These are phyloP conservation scores for Chaenodraco wilsoni DNA, from an alignment of 2,797 vertebrate species.

Conservation along the genomic window DNA sequence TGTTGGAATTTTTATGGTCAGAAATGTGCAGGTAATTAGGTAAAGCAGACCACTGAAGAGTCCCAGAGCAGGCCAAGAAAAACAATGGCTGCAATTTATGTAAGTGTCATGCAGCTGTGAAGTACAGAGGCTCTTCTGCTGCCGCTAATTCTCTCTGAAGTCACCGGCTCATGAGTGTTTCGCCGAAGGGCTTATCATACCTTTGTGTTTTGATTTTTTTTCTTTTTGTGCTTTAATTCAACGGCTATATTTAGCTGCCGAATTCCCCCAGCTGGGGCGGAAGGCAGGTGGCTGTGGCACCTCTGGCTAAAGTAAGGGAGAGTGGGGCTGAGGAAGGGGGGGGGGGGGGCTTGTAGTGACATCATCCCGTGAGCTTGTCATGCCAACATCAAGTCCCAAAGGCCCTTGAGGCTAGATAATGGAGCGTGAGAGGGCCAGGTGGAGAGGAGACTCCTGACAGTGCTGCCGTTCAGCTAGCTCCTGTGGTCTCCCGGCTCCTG, in stretches of 20 bases:
- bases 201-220: conserved; percentile 78
- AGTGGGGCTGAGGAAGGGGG: not conserved
- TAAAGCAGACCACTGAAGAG: conserved; percentile 59
- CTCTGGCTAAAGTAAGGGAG: conserved; percentile 42
- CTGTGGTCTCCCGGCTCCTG: conserved; percentile 76
- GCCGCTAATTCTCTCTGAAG: conserved; percentile 72
- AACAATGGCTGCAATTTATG: conserved; percentile 55
- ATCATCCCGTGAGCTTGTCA: conserved; percentile 77
- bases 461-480: conserved; percentile 57
- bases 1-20: conserved; percentile 43
- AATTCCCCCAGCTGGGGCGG: conserved; percentile 78
- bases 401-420: conserved; percentile 63
- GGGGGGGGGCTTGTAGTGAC: conserved; percentile 65
- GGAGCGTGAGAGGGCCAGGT: conserved; percentile 75
- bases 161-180: conserved; percentile 56
- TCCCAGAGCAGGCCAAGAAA: conserved; percentile 44
- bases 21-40: conserved; percentile 50
- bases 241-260: conserved; percentile 78
- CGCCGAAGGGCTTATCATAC: conserved; percentile 56
- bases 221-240: conserved; percentile 70
- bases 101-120: conserved; percentile 73
- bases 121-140: conserved; percentile 51
- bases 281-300: conserved; percentile 80
- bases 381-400: conserved; percentile 65
- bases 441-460: conserved; percentile 67